Base-by-base conservation (phyloP, 2,113 vertebrate genomes). In the Tautogolabrus adspersus region DNA sequence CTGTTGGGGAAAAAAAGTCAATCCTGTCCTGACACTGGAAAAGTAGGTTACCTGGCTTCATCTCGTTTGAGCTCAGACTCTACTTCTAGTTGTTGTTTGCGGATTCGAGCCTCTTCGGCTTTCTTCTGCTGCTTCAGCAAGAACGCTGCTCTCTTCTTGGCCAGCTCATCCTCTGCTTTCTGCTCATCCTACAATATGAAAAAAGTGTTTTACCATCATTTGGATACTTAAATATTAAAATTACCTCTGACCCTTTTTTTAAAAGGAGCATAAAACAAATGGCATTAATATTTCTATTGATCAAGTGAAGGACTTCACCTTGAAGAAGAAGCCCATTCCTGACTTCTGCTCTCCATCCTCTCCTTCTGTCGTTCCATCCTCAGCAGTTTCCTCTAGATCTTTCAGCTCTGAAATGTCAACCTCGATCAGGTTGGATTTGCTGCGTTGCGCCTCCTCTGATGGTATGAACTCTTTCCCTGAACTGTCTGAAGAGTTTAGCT, bases 101-200 rank as follows among this genome's bases (percentile, higher is more conserved):
- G 87, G 7, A 96, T 23, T 0, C 97, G 95, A 8, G 98, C 94
- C 90, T 99, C 98, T 81, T 99, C 97, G 0, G 97, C 97, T 85
- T 99, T 99, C 84, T 95, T 97, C 92, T 99, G 98, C 92, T 99
- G 98, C 16, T 99, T 99, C 62, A 98, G 80, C 0, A 99, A 92
- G 91, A 99, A 99, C 0, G 97, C 98, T 0, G 97, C 97, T 0
- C 97, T 95, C 65, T 96, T 99, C 76, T 98, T 98, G 0, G 97
- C 98, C 0, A 99, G 93, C 82, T 99, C 98, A 0, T 98, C 97
- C 44, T 99, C 98, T 0, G 97, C 97, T 72, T 98, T 98, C 92
- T 98, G 96, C 0, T 98, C 97, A 12, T 99, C 98, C 98, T 99
- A 71, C 0, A 62, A 64, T 9, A 42, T 0, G 13, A 8, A 13